Evolutionary conservation across 2,113 vertebrate species (phyloP).

Genomic region (Cheirogaleus medius): DNA sequence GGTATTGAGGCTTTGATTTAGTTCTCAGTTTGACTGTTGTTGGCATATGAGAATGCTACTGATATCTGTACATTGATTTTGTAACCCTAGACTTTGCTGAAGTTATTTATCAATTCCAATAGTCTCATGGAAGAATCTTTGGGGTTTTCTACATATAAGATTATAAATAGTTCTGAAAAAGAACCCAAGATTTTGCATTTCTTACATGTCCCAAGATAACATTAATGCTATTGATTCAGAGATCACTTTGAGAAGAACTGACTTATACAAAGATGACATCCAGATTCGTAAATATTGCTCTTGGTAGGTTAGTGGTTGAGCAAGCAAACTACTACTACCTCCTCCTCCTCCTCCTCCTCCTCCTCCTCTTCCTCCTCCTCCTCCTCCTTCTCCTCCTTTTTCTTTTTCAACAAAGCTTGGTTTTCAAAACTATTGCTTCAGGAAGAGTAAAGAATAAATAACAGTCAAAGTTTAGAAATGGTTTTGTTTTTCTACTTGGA

Average conservation of each 20-base stretch:
- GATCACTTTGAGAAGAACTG: neutral
- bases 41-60: no score
- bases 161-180: neutral
- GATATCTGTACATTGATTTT: no score
- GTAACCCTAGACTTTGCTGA: no score
- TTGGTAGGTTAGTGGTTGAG: neutral
- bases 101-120: no score
- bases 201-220: neutral
- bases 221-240: neutral
- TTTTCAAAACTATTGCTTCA: conserved; percentile 12
- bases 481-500: neutral
- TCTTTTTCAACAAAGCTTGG: neutral
- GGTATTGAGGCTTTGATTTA: no score
- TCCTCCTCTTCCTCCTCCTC: no score
- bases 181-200: neutral
- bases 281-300: neutral
- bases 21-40: no score
- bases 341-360: no score
- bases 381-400: no score
- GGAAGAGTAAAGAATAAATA: conserved; percentile 6
- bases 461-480: conserved; percentile 16
- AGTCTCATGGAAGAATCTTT: no score
- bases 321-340: neutral
- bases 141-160: no score
- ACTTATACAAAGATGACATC: neutral